Evolutionary conservation across 2,797 vertebrate genomes (phyloP).

Genomic region (Pempheris klunzingeri): DNA sequence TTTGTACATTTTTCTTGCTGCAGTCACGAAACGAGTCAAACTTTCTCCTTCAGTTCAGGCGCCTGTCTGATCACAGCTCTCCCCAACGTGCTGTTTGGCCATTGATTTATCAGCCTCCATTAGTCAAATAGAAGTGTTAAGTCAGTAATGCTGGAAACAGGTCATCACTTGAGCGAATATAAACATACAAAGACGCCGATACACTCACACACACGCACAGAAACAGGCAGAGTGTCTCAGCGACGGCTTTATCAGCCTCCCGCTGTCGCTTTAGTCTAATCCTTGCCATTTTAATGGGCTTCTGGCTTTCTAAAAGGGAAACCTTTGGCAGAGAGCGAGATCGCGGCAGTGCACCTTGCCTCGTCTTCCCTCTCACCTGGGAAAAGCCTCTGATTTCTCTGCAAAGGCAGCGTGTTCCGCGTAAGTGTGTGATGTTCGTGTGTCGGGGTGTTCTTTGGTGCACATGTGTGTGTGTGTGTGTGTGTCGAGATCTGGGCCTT

Average conservation of each 20-base stretch:
- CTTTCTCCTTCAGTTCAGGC: neutral
- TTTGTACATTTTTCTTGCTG: neutral
- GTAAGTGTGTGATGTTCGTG: neutral
- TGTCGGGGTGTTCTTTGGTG: constrained; percentile 11
- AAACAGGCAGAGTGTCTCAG: constrained; percentile 43
- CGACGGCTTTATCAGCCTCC: constrained; percentile 62
- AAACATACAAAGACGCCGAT: constrained; percentile 12
- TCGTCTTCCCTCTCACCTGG: constrained; percentile 45
- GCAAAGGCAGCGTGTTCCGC: neutral
- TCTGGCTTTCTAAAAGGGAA: constrained; percentile 66
- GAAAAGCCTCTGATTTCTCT: neutral
- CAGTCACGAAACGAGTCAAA: neutral
- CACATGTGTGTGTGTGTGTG: constrained; percentile 16
- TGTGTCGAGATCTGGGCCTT: constrained; percentile 57
- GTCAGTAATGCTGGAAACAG: constrained; percentile 34
- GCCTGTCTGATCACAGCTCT: neutral
- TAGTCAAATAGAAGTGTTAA: constrained; percentile 22
- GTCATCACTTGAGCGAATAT: constrained; percentile 15
- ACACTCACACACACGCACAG: constrained; percentile 9
- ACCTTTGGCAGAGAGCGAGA: constrained; percentile 49
- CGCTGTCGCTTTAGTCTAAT: constrained; percentile 67
- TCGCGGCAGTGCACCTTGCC: neutral
- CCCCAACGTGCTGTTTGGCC: neutral
- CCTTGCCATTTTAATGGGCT: constrained; percentile 74
- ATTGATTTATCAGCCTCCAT: constrained; percentile 28